Base-by-base conservation (phyloP, 92 coral and sea anemone species). In the Pocillopora grandis region DNA sequence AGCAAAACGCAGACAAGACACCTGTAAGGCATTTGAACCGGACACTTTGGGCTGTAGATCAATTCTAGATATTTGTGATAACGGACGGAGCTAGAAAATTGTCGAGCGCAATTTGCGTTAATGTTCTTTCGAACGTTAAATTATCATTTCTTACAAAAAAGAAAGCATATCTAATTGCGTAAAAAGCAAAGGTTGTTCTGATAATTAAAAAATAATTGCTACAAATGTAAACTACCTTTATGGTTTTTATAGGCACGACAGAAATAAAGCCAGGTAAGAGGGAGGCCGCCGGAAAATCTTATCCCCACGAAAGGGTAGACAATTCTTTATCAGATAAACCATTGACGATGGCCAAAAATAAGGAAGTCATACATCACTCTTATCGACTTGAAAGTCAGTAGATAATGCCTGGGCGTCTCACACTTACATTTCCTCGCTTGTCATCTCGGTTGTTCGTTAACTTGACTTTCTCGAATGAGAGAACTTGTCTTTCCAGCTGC, bases 401-500 rank as follows among this genome's bases (percentile, higher is more conserved):
- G 73, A 83, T 83, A 83, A 73, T 83, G 72, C 74, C 73, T 21
- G 68, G 69, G 56, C 59, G 85, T 83, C 64, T 63, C 37, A 36
- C 61, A 91, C 98, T 90, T 90, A 94, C 98, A 89, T 91, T 94
- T 78, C 95, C 92, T 78, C 89, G 90, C 75, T 89, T 88, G 92
- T 94, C 98, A 31, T 88, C 79, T 42, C 95, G 90, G 85, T 94
- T 94, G 86, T 94, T 94, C 58, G 98, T 94, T 60, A 94, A 91
- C 77, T 94, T 94, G 52, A 94, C 98, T 75, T 93, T 94, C 88
- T 94, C 98, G 73, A 94, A 94, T 12, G 98, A 94, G 73, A 94
- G 83, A 12, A 90, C 91, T 77, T 94, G 98, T 68, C 91, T 71
- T 19, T 84, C 76, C 80, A 94, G 76, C 71, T 92, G 93, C 68